phyloP scores from a whole-genome alignment of 2,888 invertebrate species.

The Entomobrya multifasciata region DNA sequence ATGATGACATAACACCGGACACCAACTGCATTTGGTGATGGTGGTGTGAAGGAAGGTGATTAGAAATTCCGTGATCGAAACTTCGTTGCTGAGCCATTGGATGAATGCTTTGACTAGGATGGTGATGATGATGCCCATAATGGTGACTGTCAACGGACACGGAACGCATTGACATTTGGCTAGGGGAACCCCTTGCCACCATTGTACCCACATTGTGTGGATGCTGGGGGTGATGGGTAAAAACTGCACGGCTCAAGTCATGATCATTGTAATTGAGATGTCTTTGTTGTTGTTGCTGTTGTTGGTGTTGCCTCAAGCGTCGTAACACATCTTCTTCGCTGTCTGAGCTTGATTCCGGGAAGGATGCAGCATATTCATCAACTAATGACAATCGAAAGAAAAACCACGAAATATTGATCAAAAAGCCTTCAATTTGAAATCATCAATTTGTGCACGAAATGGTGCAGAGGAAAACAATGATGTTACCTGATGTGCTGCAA shows the following conservation, averaged over 20 bases:
- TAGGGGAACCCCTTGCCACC: constrained; percentile 62
- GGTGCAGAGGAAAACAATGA: not conserved
- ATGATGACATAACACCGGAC: constrained; percentile 47
- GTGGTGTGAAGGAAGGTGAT: constrained; percentile 30
- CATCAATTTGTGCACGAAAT: too few relatives aligned
- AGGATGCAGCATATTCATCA: constrained; percentile 85
- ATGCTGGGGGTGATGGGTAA: constrained; percentile 54
- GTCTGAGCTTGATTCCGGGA: constrained; percentile 87
- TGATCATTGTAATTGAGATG: constrained; percentile 57
- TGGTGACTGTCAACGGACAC: constrained; percentile 58
- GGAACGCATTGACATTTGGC: constrained; percentile 59
- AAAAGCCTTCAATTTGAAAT: not conserved
- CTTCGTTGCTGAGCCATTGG: constrained; percentile 69
- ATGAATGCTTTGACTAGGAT: constrained; percentile 54
- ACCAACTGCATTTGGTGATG: constrained; percentile 58
- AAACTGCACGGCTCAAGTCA: constrained; percentile 22
- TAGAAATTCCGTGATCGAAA: constrained; percentile 63
- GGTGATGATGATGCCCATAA: constrained; percentile 56
- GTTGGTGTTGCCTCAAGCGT: constrained; percentile 82
- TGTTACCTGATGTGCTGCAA: constrained; percentile 43
- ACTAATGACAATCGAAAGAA: constrained; percentile 81
- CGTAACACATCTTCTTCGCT: constrained; percentile 88
- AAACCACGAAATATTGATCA: not conserved
- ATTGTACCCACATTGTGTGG: constrained; percentile 52
- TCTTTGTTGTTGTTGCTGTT: constrained; percentile 68